Evolutionary conservation across 2,797 vertebrate genomes (phyloP).

Genomic region (Peromyscus eremicus): DNA sequence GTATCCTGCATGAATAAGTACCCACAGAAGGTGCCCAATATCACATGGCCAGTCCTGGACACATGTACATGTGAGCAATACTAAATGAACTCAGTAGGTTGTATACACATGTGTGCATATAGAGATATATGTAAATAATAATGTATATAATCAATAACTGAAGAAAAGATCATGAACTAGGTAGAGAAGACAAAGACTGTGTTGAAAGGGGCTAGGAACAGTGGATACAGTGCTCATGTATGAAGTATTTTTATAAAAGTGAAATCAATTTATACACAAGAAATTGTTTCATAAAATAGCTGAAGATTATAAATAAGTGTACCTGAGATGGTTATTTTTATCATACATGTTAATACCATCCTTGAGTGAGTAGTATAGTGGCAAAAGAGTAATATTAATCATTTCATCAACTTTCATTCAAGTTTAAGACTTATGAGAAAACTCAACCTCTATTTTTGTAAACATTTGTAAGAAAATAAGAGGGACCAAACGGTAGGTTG

Average conservation of each 20-base stretch:
- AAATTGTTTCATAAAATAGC: not conserved
- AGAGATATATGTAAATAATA: not conserved
- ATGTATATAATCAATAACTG: not conserved
- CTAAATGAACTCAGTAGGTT: no score
- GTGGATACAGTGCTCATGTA: no score
- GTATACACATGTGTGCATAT: not conserved
- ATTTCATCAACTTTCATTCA: conserved; percentile 43
- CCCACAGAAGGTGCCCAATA: not conserved
- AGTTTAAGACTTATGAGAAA: conserved; percentile 56
- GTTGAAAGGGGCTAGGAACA: no score
- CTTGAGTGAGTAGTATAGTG: conserved; percentile 59
- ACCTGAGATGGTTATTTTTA: not conserved
- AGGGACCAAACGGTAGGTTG: not conserved
- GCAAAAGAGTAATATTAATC: not conserved
- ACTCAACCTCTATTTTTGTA: conserved; percentile 50
- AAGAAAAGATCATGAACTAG: no score
- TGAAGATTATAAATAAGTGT: conserved; percentile 48
- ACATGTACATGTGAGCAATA: no score
- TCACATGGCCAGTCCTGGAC: not conserved
- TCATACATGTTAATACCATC: conserved; percentile 26
- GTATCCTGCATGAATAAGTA: not conserved
- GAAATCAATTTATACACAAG: no score
- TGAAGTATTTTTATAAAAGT: no score
- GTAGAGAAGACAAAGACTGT: no score
- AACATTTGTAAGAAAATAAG: not conserved